Evolutionary conservation across 2,888 invertebrate species (phyloP), one percentile per base, ranked within the genome.

Genomic region (Drosophila helvetica): DNA sequence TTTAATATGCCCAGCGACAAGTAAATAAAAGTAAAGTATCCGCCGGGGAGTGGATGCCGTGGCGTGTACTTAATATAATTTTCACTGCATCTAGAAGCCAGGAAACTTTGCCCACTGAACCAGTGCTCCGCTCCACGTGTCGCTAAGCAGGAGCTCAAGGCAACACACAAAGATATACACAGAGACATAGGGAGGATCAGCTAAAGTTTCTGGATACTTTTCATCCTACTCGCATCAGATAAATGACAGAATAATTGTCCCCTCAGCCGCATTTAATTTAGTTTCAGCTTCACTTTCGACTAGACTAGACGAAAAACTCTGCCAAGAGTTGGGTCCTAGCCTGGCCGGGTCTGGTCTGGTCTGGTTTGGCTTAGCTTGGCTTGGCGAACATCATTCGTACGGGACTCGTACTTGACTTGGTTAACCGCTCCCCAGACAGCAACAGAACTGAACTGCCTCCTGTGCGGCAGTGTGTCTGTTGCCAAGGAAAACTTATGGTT

Each of bases 21-120:
- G 64, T 71, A 71, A 64, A 64, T 71, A 73, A 71, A 73, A 64
- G 64, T 71, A 54, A 71, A 73, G 74, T 64, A 73, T 72, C 53
- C 73, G 38, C 57, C 52, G 27, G 58, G 68, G 62, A 69, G 74
- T n/a, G 51, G 52, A 62, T 71, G 54, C 30, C 70, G 68, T 57
- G 74, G 79, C 82, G 73, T 66, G 62, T 73, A 64, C 77, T 81
- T 78, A 78, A 80, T 80, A 75, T 61, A 63, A 53, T 72, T 70
- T 51, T 30, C 69, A 71, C 61, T 60, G 71, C 61, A 47, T 46
- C 30, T 43, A 54, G 50, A 33, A 46, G 17, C 38, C 18, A 50
- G 51, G 43, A 55, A 61, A 53, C 42, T 54, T 68, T 18, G 52
- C 38, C 59, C 27, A 38, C 46, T 18, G 69, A 25, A 8, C 25